Evolutionary conservation across 2,888 invertebrate genomes (phyloP).

Genomic region (Arge pagana): DNA sequence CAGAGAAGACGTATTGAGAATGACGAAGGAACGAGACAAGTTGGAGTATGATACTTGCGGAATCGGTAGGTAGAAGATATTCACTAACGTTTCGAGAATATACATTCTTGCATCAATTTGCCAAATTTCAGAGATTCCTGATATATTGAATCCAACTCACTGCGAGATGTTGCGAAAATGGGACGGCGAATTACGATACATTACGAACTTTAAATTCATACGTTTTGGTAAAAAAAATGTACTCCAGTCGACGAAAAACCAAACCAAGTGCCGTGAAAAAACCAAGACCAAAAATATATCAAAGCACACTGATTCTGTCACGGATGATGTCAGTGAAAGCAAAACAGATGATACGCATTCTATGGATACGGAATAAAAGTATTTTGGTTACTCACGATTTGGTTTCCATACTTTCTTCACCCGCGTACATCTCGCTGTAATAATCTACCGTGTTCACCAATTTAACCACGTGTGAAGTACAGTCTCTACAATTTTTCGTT

Average conservation of each 20-base stretch:
- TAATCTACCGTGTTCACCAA: no score
- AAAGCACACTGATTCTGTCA: background rate
- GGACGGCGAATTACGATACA: slow-evolving; percentile 70
- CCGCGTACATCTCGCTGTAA: no score
- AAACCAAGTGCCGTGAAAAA: background rate
- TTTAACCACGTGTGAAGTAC: no score
- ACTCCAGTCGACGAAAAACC: background rate
- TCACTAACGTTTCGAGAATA: slow-evolving; percentile 2
- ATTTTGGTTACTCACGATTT: background rate
- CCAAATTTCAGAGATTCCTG: slow-evolving; percentile 68
- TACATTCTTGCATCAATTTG: slow-evolving; percentile 25
- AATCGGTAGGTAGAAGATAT: slow-evolving; percentile 56
- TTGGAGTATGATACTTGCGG: slow-evolving; percentile 80
- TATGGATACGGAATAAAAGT: slow-evolving; percentile 5
- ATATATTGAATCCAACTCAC: slow-evolving; percentile 67
- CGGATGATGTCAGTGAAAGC: background rate
- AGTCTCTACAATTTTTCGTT: no score
- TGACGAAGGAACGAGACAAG: slow-evolving; percentile 74
- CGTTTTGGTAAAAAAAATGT: slow-evolving; percentile 61
- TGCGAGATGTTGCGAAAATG: slow-evolving; percentile 66
- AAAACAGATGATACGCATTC: background rate
- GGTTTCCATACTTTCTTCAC: no score
- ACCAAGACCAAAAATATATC: background rate
- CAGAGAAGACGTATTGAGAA: slow-evolving; percentile 77
- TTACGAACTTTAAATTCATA: slow-evolving; percentile 70